Evolutionary conservation across 2,888 invertebrate genomes (phyloP).

Genomic region (Blera fallax): DNA sequence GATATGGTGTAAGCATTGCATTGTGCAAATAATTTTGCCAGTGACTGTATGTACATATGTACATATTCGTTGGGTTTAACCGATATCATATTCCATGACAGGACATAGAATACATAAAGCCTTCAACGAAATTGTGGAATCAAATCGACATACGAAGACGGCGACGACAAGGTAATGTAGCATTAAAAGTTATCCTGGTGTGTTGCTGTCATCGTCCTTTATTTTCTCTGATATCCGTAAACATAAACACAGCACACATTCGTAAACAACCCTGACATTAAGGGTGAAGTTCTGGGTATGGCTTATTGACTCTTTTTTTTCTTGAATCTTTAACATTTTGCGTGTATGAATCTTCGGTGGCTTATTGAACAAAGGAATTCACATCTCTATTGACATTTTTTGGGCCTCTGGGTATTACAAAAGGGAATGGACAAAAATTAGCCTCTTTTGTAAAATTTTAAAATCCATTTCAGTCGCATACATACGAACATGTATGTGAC

Average conservation of each 20-base stretch:
- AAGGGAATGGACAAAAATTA: conserved; percentile 24
- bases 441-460: conserved; percentile 62
- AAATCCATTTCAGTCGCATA: conserved; percentile 55
- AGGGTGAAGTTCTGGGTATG: neutral
- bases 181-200: conserved; percentile 57
- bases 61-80: too few relatives aligned
- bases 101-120: too few relatives aligned
- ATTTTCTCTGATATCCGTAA: conserved; percentile 36
- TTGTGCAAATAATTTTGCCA: too few relatives aligned
- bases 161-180: conserved; percentile 59
- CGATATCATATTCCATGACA: too few relatives aligned
- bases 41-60: too few relatives aligned
- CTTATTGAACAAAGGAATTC: neutral
- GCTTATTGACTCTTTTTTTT: conserved; percentile 12
- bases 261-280: conserved; percentile 1
- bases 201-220: conserved; percentile 54
- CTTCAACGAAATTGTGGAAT: conserved; percentile 24
- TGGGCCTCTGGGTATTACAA: neutral
- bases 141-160: neutral
- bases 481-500: conserved; percentile 44
- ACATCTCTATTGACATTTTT: neutral
- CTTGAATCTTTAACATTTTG: neutral
- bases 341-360: neutral
- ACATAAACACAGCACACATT: too few relatives aligned
- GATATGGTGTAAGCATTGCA: too few relatives aligned